phyloP scores from a whole-genome alignment of 2,888 invertebrate genomes.

The Pammene aurita region DNA sequence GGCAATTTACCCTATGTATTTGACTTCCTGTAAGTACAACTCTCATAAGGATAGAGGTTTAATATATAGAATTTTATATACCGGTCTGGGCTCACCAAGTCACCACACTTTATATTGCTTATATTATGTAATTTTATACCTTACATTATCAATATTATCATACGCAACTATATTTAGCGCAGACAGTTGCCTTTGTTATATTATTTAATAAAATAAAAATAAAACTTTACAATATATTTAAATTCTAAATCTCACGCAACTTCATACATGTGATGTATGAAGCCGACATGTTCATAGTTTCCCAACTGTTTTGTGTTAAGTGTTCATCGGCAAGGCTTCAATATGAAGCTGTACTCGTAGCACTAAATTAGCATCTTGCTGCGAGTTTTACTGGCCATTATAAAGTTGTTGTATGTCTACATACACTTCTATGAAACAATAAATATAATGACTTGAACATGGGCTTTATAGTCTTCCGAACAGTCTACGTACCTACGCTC shows the following conservation, averaged over 20 bases:
- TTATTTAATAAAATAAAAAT: too few relatives aligned
- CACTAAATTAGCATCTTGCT: constrained; percentile 40
- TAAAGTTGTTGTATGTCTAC: constrained; percentile 34
- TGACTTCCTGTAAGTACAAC: too few relatives aligned
- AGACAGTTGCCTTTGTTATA: too few relatives aligned
- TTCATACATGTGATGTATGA: constrained; percentile 12
- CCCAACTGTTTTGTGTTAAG: constrained; percentile 29
- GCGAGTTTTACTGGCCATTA: constrained; percentile 35
- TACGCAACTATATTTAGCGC: too few relatives aligned
- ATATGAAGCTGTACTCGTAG: constrained; percentile 31
- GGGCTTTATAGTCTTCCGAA: constrained; percentile 4
- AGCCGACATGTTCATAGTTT: constrained; percentile 18
- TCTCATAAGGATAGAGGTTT: too few relatives aligned
- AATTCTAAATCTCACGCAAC: neutral
- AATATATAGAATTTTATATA: too few relatives aligned
- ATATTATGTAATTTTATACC: too few relatives aligned
- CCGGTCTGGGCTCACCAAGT: too few relatives aligned
- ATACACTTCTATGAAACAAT: constrained; percentile 12
- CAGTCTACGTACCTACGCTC: neutral
- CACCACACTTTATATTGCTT: too few relatives aligned
- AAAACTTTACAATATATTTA: too few relatives aligned
- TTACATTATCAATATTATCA: too few relatives aligned
- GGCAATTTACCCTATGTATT: too few relatives aligned
- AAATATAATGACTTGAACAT: constrained; percentile 13
- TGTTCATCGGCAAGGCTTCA: constrained; percentile 15